Conservation (phyloP, 1,140 invertebrate species). For the Drosophila setifemur region DNA sequence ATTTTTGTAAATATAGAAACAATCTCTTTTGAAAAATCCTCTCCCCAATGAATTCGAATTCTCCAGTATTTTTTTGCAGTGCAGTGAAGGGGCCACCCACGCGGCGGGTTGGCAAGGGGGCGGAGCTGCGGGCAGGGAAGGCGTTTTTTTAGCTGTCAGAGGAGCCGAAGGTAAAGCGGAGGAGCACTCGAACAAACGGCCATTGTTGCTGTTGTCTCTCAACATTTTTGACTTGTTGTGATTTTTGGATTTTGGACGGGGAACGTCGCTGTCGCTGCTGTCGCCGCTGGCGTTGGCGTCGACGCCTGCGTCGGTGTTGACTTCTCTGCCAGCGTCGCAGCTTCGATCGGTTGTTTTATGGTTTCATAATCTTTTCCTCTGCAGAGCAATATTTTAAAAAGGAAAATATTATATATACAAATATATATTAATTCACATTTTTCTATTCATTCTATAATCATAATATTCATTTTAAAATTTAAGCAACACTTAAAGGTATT, state of each 20-base stretch:
- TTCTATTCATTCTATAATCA: no score
- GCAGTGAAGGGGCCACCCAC: conserved; percentile 48
- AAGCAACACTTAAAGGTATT: no score
- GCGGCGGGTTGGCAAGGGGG: neutral
- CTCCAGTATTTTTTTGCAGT: neutral
- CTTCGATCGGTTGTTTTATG: no score
- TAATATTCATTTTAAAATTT: no score
- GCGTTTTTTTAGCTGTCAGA: conserved; percentile 17
- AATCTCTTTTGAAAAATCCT: no score
- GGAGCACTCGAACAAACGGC: conserved; percentile 43
- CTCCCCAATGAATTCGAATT: no score
- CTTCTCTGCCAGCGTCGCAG: no score
- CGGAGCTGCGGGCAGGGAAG: neutral
- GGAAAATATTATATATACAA: neutral
- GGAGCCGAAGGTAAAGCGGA: conserved; percentile 7
- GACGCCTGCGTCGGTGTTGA: conserved; percentile 21
- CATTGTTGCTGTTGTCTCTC: conserved; percentile 66
- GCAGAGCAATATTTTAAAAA: neutral
- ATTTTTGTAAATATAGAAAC: no score
- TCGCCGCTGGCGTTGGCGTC: conserved; percentile 29
- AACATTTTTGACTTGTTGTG: conserved; percentile 69
- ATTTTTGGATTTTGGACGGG: conserved; percentile 48
- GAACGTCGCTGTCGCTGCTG: conserved; percentile 4
- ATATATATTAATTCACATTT: no score
- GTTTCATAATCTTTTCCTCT: conserved; percentile 75